These are phyloP conservation scores for Clarias batrachus DNA, from an alignment of 2,113 vertebrate genomes.

Conservation along the genomic window DNA sequence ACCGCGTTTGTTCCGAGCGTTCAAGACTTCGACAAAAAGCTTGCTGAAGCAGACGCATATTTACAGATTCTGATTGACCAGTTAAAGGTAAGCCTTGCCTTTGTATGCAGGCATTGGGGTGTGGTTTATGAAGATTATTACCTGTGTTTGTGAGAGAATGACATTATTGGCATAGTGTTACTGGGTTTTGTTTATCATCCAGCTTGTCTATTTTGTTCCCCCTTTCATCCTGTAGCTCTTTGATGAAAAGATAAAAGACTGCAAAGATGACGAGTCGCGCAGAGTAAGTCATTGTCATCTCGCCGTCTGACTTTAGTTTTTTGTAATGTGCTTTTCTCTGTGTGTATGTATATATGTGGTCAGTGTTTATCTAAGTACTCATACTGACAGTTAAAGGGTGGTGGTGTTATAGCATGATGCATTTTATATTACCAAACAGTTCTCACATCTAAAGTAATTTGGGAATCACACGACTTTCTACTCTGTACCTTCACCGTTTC, in stretches of 20 bases:
- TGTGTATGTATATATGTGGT: not conserved
- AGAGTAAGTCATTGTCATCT: slow-evolving; percentile 81
- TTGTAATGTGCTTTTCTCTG: no score
- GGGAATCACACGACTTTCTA: slow-evolving; percentile 16
- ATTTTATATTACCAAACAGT: not conserved
- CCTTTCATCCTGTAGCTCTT: slow-evolving; percentile 79
- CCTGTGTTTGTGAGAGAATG: not conserved
- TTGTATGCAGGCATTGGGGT: not conserved
- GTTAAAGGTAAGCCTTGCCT: slow-evolving; percentile 80
- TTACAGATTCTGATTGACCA: slow-evolving; percentile 99
- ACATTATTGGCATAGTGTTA: not conserved
- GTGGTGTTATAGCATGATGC: not conserved
- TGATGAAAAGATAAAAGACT: slow-evolving; percentile 98
- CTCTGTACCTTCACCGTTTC: slow-evolving; percentile 24
- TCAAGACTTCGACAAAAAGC: slow-evolving; percentile 98
- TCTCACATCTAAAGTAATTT: slow-evolving; percentile 6
- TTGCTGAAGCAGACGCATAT: slow-evolving; percentile 96
- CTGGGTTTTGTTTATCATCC: not conserved
- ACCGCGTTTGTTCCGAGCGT: slow-evolving; percentile 93
- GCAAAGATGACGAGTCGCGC: slow-evolving; percentile 97
- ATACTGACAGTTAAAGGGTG: not conserved
- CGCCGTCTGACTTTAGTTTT: not conserved
- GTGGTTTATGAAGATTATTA: not conserved
- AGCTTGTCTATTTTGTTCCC: not conserved
- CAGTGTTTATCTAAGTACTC: not conserved